Base-by-base conservation (phyloP, 2,797 vertebrate genomes). In the Austrolebias charrua region DNA sequence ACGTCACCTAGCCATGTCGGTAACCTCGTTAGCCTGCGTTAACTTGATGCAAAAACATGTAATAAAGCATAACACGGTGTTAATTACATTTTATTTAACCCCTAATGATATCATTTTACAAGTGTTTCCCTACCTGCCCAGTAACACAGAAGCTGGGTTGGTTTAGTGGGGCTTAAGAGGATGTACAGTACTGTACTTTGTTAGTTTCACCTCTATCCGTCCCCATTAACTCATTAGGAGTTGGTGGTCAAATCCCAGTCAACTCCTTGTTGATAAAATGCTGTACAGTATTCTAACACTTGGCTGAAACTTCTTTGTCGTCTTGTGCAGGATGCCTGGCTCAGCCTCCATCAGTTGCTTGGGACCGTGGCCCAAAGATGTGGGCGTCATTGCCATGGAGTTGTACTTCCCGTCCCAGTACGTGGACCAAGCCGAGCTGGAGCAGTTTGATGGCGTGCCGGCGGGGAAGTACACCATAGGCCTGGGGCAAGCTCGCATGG, bases 381-480 rank as follows among this genome's bases (percentile, higher is more conserved):
- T 99, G 55, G 97, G 97, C 20, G 93, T 99, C 77, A 94, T 99
- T 29, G 94, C 96, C 60, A 67, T 99, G 90, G 98, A 99, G 86
- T 92, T 99, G 68, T 99, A 99, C 89, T 93, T 99, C 83, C 97
- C 98, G 0, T 93, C 97, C 33, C 96, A 96, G 76, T 99, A 94
- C 2, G 97, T 99, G 59, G 97, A 99, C 58, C 98, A 99, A 83
- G 71, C 88, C 0, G 97, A 99, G 88, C 89, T 99, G 89, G 98
- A 98, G 89, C 94, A 95, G 84, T 97, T 93, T 1, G 97, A 99
- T n/a, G 94, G 95, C 0, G 97, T 96, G 13, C 73, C 94, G n/a
- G 90, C 94, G 0, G 98, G 98, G 0, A 99, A 99, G 74, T 99
- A 99, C 90, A 99, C 97, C 0, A 85, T 98, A 15, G 98, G 98